phyloP scores from a whole-genome alignment of 2,797 vertebrate genomes.

The Poecilia gillii region DNA sequence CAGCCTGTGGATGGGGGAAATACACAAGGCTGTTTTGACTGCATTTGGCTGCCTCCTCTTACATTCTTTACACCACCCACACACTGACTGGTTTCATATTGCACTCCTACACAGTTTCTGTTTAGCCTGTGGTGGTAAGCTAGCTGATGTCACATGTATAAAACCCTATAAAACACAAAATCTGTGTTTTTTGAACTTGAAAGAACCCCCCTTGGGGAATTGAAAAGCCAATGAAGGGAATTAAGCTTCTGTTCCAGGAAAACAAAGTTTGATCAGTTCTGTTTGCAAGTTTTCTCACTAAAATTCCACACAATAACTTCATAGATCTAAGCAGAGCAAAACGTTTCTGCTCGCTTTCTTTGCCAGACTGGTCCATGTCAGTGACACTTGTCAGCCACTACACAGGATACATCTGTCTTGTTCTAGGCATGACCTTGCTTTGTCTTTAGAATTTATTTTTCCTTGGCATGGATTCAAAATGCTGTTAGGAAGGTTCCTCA shows the following conservation, averaged over 20 bases:
- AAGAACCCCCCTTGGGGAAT: neutral
- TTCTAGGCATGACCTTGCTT: neutral
- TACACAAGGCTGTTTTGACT: conserved; percentile 22
- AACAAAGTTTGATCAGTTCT: neutral
- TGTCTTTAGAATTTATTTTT: neutral
- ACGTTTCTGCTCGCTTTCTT: neutral
- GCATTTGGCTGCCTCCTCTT: conserved; percentile 15
- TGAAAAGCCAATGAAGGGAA: neutral
- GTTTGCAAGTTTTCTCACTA: too few relatives aligned
- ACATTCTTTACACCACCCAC: conserved; percentile 65
- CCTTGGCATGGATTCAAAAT: neutral
- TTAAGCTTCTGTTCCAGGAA: neutral
- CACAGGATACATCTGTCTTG: neutral
- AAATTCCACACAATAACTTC: neutral
- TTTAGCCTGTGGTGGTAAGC: conserved; percentile 21
- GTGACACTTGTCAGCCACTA: neutral
- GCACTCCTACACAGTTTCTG: conserved; percentile 49
- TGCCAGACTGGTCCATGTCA: neutral
- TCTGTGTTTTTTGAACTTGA: neutral
- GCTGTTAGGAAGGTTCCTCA: neutral
- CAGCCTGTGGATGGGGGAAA: conserved; percentile 38
- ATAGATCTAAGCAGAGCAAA: neutral
- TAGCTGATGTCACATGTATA: conserved; percentile 17
- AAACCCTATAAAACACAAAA: conserved; percentile 6
- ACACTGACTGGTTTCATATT: conserved; percentile 48